Evolutionary conservation across 2,888 invertebrate genomes (phyloP).

Genomic region (Margaritifera margaritifera): DNA sequence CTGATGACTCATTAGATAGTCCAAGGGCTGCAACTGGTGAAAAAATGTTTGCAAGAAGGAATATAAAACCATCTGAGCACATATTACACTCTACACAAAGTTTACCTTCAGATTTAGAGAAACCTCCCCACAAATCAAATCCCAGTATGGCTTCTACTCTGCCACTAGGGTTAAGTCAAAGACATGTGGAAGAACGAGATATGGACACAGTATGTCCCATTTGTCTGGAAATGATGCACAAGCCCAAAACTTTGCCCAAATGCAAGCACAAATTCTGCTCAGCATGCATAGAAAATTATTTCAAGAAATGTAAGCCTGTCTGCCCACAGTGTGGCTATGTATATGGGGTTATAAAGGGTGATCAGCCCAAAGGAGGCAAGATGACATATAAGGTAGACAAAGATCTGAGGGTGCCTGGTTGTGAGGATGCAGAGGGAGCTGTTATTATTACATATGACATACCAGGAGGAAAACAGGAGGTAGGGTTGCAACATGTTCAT

Average conservation of each 20-base stretch:
- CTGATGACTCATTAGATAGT: too few species aligned
- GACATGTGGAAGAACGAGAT: too few species aligned
- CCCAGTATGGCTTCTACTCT: too few species aligned
- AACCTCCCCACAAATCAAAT: too few species aligned
- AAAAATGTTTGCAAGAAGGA: too few species aligned
- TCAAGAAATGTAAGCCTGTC: conserved; percentile 44
- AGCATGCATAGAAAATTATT: conserved; percentile 53
- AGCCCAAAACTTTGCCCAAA: conserved; percentile 39
- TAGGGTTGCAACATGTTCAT: conserved; percentile 7
- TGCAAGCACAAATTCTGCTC: conserved; percentile 60
- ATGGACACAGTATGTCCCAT: conserved; percentile 32
- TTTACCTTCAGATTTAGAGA: too few species aligned
- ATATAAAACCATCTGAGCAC: too few species aligned
- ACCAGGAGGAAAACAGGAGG: conserved; percentile 41
- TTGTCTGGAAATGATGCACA: conserved; percentile 37
- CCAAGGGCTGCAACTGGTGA: too few species aligned
- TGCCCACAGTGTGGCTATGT: conserved; percentile 61
- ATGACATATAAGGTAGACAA: conserved; percentile 40
- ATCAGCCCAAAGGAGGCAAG: conserved; percentile 57
- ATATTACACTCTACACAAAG: too few species aligned
- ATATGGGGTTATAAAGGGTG: conserved; percentile 55
- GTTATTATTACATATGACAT: conserved; percentile 39
- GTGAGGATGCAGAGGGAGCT: conserved; percentile 24
- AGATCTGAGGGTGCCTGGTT: conserved; percentile 31
- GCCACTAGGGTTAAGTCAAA: too few species aligned